phyloP scores from a whole-genome alignment of 2,888 invertebrate genomes.

The Heliconius hortense region DNA sequence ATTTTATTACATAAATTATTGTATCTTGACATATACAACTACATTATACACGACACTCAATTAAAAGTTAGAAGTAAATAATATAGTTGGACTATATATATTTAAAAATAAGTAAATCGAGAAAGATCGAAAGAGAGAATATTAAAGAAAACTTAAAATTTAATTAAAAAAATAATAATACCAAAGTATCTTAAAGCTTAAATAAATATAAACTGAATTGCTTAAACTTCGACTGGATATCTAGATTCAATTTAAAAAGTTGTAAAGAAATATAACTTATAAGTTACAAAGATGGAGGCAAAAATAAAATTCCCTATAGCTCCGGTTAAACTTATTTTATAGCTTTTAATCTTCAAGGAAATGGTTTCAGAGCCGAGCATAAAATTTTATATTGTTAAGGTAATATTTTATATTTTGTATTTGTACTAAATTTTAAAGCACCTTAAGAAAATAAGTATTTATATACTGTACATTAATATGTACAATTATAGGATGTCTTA shows the following conservation, averaged over 20 bases:
- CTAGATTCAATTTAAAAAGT: constrained; percentile 70
- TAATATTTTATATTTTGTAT: constrained; percentile 16
- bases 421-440: not conserved
- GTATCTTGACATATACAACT: too few relatives aligned
- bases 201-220: constrained; percentile 35
- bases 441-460: too few relatives aligned
- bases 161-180: too few relatives aligned
- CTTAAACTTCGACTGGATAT: constrained; percentile 48
- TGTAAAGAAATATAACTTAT: constrained; percentile 51
- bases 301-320: constrained; percentile 26
- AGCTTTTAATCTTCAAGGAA: constrained; percentile 22
- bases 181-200: not conserved
- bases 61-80: too few relatives aligned
- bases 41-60: too few relatives aligned
- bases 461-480: not conserved
- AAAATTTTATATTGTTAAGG: constrained; percentile 10
- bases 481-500: not conserved
- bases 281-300: constrained; percentile 42
- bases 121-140: too few relatives aligned
- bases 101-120: not conserved
- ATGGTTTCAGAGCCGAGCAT: constrained; percentile 7
- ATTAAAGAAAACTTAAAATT: not conserved
- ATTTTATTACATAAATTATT: too few relatives aligned
- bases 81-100: too few relatives aligned
- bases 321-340: constrained; percentile 13